Base-by-base conservation (phyloP, 2,113 vertebrate species). In the Osmerus eperlanus region DNA sequence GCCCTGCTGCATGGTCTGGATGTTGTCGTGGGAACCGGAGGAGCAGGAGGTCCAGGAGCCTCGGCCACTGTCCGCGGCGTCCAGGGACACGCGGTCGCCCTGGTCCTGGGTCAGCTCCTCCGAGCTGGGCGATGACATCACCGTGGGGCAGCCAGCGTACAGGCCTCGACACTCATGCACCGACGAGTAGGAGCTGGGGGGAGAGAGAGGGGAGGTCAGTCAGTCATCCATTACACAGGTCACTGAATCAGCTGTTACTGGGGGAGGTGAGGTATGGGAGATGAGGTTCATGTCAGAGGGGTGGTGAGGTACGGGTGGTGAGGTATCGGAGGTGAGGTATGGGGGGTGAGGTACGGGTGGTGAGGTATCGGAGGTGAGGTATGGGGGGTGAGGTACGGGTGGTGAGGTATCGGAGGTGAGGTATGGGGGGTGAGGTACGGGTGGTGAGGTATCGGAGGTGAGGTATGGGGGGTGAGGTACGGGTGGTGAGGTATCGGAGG, bases 31-130 rank as follows among this genome's bases (percentile, higher is more conserved):
- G 67, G 97, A 99, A 3, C 96, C 97, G 0, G 97, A 99, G 0
- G 97, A 99, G 77, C 97, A 99, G 4, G 97, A 99, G 0, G 97
- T 99, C 97, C 97, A 99, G 91, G 96, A 98, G 58, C 97, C 97
- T 0, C 97, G 95, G 62, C 97, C 97, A 0, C 97, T 99, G 92
- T 99, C 97, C 0, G 97, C 97, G 0, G 97, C 97, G 16, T 98
- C 97, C 0, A 99, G 93, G 0, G 97, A 99, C 1, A 96, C 94
- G 0, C 97, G 94, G 68, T 99, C 97, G 13, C 96, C 96, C 83
- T 98, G 96, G 86, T 98, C 97, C 83, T 99, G 97, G 67, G 95
- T 97, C 64, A 99, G 93, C 78, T 99, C 97, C 87, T 98, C 96
- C 3, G 95, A 94, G 84, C 96, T 97, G 59, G 97, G 96, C 2